Base-by-base conservation (phyloP, 2,888 invertebrate genomes). In the Linyphia triangularis region DNA sequence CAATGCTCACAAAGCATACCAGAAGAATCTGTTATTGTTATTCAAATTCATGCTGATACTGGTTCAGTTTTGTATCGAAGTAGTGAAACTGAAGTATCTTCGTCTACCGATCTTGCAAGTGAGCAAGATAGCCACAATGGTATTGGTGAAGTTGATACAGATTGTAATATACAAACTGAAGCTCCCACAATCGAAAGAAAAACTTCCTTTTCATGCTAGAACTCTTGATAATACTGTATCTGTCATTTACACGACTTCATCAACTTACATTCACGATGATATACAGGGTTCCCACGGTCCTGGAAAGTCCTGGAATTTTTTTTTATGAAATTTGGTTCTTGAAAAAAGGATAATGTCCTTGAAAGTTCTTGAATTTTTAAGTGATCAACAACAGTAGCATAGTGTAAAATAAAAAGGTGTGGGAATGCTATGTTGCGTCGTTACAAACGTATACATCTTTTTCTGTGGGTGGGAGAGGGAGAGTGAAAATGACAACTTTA, bases 221-320 rank as follows among this genome's bases (percentile, higher is more conserved):
- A 16, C 61, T 28, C 63, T 67, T 22, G 69, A 40, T 19, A 83
- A 83, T 70, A 43, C 73, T 22, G 83, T 83, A 26, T 83, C 83
- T 7, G 83, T 73, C 24, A 83, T 82, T 26, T 40, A 61, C 28
- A 30, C 72, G 16, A 6, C 63, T 30, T 30, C 33, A 10, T 33
- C 33, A 51, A 51, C 51, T 16, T 51, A 51, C 33, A 2, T 6
- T 33, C 9, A 28, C 24, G 37, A 19, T 33, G 16, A 61, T 7
- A 37, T 3, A n/a, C 26, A 24, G 1, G 26, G 26, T n/a, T n/a
- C n/a, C n/a, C n/a, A n/a, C n/a, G n/a, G n/a, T n/a, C n/a, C n/a
- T n/a, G n/a, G n/a, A n/a, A n/a, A n/a, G n/a, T n/a, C n/a, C n/a
- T n/a, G n/a, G n/a, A n/a, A n/a, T n/a, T n/a, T n/a, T n/a, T n/a